Percentiles rank a stretch among this genome's conserved stretches.
Conservation (phyloP, 2,888 invertebrate genomes). For the Drosophila kambysellisi region DNA sequence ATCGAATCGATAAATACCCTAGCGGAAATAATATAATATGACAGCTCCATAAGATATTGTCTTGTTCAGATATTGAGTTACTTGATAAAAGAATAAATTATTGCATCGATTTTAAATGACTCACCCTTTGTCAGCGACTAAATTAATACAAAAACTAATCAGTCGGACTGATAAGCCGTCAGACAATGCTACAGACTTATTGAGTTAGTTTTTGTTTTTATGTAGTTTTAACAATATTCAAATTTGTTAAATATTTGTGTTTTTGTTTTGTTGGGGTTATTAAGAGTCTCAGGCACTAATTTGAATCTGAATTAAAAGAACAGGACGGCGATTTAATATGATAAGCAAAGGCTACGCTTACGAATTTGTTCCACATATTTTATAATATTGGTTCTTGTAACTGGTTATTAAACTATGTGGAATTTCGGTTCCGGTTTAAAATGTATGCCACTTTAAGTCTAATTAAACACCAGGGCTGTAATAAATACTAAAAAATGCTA, state of each 20-base stretch:
- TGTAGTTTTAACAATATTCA: conserved; percentile 1
- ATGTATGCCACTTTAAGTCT: neutral
- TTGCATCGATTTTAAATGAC: neutral
- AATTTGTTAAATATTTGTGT: neutral
- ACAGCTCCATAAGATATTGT: neutral
- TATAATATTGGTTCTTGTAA: neutral
- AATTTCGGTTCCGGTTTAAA: neutral
- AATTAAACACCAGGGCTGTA: neutral
- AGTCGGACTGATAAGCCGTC: neutral
- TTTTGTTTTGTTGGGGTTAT: neutral
- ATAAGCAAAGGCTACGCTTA: neutral
- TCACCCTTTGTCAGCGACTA: neutral
- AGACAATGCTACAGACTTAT: neutral
- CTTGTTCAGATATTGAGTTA: neutral
- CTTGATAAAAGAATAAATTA: conserved; percentile 12
- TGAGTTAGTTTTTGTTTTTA: neutral
- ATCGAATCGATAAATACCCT: conserved; percentile 20
- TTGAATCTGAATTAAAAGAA: neutral
- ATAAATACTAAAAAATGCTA: neutral
- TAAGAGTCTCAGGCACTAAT: neutral
- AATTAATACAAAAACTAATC: neutral
- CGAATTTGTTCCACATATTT: neutral
- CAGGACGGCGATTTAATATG: neutral
- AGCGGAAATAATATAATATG: neutral
- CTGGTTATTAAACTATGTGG: neutral